A percentile compares a stretch with the other conserved stretches of the same genome.
Evolutionary conservation across 2,113 vertebrate genomes (phyloP).

Genomic region (Rafetus swinhoei): DNA sequence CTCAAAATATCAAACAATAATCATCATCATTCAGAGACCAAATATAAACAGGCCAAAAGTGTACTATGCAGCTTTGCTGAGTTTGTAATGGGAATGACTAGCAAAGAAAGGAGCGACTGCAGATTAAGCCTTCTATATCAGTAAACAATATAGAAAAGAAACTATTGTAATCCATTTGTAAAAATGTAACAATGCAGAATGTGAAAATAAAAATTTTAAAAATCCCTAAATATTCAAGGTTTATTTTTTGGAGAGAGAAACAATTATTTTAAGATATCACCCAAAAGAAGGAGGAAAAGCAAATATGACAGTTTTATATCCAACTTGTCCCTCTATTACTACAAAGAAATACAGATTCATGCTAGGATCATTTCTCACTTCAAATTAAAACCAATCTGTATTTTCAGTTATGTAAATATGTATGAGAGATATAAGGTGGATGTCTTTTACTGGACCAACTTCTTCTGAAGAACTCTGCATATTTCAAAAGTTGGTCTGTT

Average conservation of each 20-base stretch:
- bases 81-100: conserved; percentile 18
- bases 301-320: background rate
- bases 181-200: background rate
- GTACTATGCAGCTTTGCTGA: conserved; percentile 43
- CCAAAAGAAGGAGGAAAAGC: background rate
- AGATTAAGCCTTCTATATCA: conserved; percentile 11
- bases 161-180: background rate
- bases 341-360: conserved; percentile 60
- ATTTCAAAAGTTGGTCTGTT: background rate
- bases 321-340: conserved; percentile 45
- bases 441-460: background rate
- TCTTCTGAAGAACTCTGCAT: background rate
- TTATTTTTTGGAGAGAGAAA: background rate
- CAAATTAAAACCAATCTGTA: conserved; percentile 66
- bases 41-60: conserved; percentile 48
- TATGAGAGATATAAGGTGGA: conserved; percentile 58
- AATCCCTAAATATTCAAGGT: background rate
- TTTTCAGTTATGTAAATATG: conserved; percentile 69
- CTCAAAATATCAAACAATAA: background rate
- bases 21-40: conserved; percentile 2
- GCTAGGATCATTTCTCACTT: conserved; percentile 44
- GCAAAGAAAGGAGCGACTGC: background rate
- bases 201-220: conserved; percentile 44
- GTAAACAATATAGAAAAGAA: background rate
- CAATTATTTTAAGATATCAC: conserved; percentile 1